A percentile compares a stretch with the other conserved stretches of the same genome.
Evolutionary conservation across 2,113 vertebrate genomes (phyloP).

Genomic region (Myotis brandtii): DNA sequence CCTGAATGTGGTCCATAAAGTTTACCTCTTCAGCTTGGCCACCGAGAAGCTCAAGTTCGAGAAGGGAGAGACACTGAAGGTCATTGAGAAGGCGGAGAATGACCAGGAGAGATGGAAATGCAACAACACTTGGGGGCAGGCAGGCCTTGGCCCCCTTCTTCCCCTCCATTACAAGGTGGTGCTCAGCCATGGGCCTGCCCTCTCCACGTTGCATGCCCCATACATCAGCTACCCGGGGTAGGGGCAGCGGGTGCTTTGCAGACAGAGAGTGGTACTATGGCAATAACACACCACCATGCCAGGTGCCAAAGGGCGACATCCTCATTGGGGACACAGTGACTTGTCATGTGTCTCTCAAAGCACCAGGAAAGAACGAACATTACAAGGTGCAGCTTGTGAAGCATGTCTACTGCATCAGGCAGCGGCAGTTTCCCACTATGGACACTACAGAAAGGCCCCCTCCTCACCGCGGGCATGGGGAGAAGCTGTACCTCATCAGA

Average conservation of each 20-base stretch:
- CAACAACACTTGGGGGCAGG: too few relatives aligned
- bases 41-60: neutral
- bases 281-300: neutral
- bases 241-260: neutral
- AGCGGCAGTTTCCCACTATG: constrained; percentile 95
- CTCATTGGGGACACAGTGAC: constrained; percentile 85
- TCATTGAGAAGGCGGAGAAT: too few relatives aligned
- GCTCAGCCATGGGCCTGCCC: neutral
- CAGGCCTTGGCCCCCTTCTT: too few relatives aligned
- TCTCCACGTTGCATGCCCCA: neutral
- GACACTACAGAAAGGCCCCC: constrained; percentile 99
- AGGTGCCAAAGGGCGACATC: neutral
- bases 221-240: neutral
- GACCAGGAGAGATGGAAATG: too few relatives aligned
- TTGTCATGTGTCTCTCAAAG: constrained; percentile 98
- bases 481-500: constrained; percentile 97
- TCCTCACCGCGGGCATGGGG: constrained; percentile 98
- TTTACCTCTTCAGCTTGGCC: neutral
- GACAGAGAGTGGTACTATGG: neutral
- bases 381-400: constrained; percentile 97
- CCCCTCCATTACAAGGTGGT: too few relatives aligned
- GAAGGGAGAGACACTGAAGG: neutral
- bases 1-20: neutral
- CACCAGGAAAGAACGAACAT: constrained; percentile 97
- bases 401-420: constrained; percentile 95